phyloP scores from a whole-genome alignment of 2,113 vertebrate species.

The Sander vitreus region DNA sequence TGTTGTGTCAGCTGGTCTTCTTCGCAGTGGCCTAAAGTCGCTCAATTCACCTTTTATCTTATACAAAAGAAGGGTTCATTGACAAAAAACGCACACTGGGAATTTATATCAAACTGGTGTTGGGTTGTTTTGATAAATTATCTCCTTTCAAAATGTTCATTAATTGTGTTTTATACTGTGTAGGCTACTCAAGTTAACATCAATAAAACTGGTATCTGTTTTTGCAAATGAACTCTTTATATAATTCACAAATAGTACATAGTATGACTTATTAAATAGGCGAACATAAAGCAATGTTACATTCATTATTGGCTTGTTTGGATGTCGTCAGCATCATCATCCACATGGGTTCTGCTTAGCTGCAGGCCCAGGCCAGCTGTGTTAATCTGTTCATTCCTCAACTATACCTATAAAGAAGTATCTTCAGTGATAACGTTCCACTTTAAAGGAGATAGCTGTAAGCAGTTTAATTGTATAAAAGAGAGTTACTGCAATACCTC shows the following conservation, averaged over 20 bases:
- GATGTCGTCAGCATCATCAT: not conserved
- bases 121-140: no score
- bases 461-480: not conserved
- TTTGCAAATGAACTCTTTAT: no score
- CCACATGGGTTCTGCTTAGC: not conserved
- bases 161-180: no score
- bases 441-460: not conserved
- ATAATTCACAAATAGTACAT: not conserved
- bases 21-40: not conserved
- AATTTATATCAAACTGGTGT: no score
- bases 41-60: not conserved
- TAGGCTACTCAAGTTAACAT: no score
- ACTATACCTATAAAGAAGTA: not conserved
- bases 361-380: not conserved
- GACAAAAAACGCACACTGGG: no score
- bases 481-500: not conserved
- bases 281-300: no score
- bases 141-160: no score
- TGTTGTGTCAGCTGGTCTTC: not conserved
- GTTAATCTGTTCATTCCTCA: not conserved
- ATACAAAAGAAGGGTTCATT: not conserved
- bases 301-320: not conserved
- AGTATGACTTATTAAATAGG: no score
- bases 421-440: not conserved
- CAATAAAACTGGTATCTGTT: no score